Evolutionary conservation across 2,888 invertebrate species (phyloP), one percentile per base, ranked within the genome.

Genomic region (Nephrocerus scutellatus): DNA sequence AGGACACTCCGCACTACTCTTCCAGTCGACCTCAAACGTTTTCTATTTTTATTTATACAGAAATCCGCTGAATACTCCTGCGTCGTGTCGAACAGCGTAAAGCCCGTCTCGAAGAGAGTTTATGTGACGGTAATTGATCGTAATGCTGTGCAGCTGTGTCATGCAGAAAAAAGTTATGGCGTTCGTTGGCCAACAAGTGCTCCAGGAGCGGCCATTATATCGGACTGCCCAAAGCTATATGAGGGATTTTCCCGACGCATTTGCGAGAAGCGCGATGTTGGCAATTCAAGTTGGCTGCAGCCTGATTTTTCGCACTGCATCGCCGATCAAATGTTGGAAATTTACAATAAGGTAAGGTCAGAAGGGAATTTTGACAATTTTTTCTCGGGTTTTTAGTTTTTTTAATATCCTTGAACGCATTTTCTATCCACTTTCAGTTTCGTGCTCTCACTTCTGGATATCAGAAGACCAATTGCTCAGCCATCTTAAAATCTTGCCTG

Each of bases 51-150:
- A n/a, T n/a, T n/a, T n/a, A n/a, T n/a, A 14, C 63, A 85, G 82
- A 84, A 82, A 76, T 83, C 84, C 0, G 79, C 80, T 1, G 79
- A 79, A 50, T 88, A 83, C 56, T 78, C 82, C 1, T 88, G 88
- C 57, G 76, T 83, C 55, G 84, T 84, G 1, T 43, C 77, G 62
- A 56, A 74, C 68, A 54, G 73, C 58, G 66, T 68, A 8, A 62
- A 48, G 59, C 72, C 73, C 49, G 76, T 63, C 51, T 81, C 76
- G 35, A 73, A 72, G 52, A 69, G 79, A 59, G 70, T 82, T 56
- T 75, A 82, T 58, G 80, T 84, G 48, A 70, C 76, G 61, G 72
- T 84, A 48, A 72, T 80, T 13, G 77, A 78, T 57, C 71, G 72
- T 18, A 72, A 73, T 34, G 60, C 77, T 53, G 74, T 72, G 43